Percentiles rank a stretch among this genome's conserved stretches.
These are phyloP conservation scores for Electrophaes corylata DNA, from an alignment of 2,888 invertebrate species.

Conservation along the genomic window DNA sequence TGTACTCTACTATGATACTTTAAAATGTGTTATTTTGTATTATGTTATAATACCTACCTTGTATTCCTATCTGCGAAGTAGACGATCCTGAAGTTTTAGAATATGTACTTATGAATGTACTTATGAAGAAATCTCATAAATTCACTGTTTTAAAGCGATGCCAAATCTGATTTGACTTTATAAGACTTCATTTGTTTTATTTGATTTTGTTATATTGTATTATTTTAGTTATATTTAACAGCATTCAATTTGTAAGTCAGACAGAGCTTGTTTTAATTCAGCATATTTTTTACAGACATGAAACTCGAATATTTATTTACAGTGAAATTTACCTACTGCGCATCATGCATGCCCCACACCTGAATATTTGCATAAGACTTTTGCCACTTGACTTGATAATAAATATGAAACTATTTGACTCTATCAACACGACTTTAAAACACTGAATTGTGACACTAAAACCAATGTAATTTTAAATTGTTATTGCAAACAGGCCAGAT, in stretches of 20 bases:
- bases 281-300: slow-evolving; percentile 9
- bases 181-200: neutral
- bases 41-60: neutral
- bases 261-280: slow-evolving; percentile 4
- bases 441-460: too few species aligned
- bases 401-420: slow-evolving; percentile 22
- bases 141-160: neutral
- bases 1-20: neutral
- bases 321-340: slow-evolving; percentile 11
- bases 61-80: too few species aligned
- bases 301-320: slow-evolving; percentile 20
- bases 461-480: too few species aligned
- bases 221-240: neutral
- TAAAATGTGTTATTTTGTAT: neutral
- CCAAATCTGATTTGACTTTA: neutral
- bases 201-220: neutral
- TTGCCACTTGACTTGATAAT: slow-evolving; percentile 29
- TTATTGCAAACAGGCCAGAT: too few species aligned
- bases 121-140: neutral
- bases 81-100: neutral
- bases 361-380: slow-evolving; percentile 29
- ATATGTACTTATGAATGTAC: neutral
- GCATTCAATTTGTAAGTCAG: neutral
- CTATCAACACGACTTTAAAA: neutral
- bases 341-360: slow-evolving; percentile 28